Conservation (phyloP, 2,797 vertebrate genomes). For the Muscicapa comitata region DNA sequence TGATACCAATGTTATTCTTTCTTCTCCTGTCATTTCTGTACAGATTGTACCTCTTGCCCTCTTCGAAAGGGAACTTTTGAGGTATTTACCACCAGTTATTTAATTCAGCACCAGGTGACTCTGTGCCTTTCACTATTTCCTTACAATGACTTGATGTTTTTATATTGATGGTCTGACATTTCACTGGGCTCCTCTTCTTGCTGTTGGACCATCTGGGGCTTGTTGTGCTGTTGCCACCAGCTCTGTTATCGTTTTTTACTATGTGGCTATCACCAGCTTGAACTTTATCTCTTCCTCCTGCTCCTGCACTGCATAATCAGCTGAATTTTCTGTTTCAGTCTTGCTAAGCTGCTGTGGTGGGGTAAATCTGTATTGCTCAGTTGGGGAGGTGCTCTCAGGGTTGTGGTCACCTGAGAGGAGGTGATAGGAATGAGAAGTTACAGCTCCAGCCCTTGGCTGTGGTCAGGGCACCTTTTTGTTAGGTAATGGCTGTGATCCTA, state of each 20-base stretch:
- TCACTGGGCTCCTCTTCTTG: not conserved
- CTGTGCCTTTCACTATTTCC: not conserved
- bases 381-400: not conserved
- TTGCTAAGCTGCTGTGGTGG: not conserved
- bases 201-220: not conserved
- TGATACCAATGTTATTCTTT: not conserved
- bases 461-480: not conserved
- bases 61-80: not conserved
- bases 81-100: not conserved
- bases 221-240: not conserved
- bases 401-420: not conserved
- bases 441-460: not conserved
- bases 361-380: not conserved
- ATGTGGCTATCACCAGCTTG: not conserved
- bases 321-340: not conserved
- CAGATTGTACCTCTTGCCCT: not conserved
- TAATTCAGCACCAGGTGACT: not conserved
- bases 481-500: not conserved
- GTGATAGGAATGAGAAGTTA: not conserved
- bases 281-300: constrained; percentile 40
- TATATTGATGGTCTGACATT: not conserved
- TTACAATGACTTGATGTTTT: not conserved
- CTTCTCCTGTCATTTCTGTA: not conserved
- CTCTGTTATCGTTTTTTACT: not conserved
- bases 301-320: not conserved